Percentiles rank a stretch among this genome's conserved stretches.
These are phyloP conservation scores for Nyctibius bracteatus DNA, from an alignment of 2,113 vertebrate species.

Conservation along the genomic window DNA sequence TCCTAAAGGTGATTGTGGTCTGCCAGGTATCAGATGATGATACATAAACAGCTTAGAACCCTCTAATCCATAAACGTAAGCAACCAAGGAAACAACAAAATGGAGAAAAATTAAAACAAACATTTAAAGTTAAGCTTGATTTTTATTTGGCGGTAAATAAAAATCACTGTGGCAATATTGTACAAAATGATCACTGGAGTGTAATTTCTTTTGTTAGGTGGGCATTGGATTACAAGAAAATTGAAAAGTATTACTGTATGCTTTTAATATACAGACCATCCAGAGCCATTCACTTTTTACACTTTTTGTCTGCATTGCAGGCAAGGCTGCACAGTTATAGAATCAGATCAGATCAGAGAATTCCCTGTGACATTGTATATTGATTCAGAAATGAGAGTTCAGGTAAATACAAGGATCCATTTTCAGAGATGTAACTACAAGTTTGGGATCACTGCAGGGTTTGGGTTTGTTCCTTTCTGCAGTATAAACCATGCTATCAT, in stretches of 20 bases:
- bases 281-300: neutral
- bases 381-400: neutral
- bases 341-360: neutral
- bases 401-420: neutral
- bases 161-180: neutral
- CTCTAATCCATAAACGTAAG: neutral
- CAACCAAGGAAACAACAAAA: neutral
- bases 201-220: neutral
- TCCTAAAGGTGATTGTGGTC: neutral
- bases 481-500: neutral
- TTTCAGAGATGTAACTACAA: neutral
- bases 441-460: neutral
- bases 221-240: neutral
- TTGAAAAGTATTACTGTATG: neutral
- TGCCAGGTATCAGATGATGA: neutral
- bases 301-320: neutral
- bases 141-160: conserved; percentile 44
- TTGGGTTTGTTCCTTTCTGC: neutral
- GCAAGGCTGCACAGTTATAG: neutral
- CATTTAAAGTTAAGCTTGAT: neutral
- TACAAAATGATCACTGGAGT: neutral
- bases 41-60: neutral
- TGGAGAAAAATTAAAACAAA: neutral
- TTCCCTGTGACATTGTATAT: neutral
- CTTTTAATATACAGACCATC: neutral